phyloP scores from a whole-genome alignment of 2,797 vertebrate species.

The Melanotaenia boesemani region DNA sequence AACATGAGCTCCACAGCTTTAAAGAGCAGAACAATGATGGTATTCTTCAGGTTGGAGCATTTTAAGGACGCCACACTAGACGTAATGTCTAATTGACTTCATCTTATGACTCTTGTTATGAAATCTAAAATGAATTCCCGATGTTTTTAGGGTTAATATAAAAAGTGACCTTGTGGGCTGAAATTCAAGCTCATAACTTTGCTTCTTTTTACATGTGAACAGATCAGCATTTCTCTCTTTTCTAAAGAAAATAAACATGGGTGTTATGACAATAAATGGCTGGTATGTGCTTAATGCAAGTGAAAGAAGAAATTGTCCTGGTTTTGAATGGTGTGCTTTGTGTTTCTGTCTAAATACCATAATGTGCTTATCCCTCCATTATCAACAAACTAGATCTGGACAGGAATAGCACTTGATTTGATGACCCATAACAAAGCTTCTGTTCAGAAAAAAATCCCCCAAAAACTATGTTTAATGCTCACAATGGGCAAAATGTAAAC shows the following conservation, averaged over 20 bases:
- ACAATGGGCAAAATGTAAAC: conserved; percentile 16
- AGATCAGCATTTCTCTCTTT: conserved; percentile 1
- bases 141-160: conserved; percentile 12
- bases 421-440: conserved; percentile 20
- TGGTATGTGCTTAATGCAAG: background rate
- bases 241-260: background rate
- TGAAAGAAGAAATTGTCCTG: conserved; percentile 21
- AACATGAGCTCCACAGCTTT: conserved; percentile 4
- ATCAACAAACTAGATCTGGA: conserved; percentile 64
- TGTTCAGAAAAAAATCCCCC: conserved; percentile 1
- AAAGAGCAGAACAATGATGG: conserved; percentile 9
- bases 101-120: conserved; percentile 57
- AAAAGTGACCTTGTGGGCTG: conserved; percentile 8
- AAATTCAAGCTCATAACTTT: background rate
- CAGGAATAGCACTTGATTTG: conserved; percentile 76
- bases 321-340: conserved; percentile 63
- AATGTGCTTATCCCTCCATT: conserved; percentile 52
- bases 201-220: background rate
- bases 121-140: conserved; percentile 20
- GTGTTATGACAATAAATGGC: background rate
- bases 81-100: conserved; percentile 36
- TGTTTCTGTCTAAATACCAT: conserved; percentile 67
- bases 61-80: conserved; percentile 26
- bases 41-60: conserved; percentile 22
- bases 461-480: background rate